phyloP scores from a whole-genome alignment of 2,888 invertebrate genomes.

The Xylota segnis region DNA sequence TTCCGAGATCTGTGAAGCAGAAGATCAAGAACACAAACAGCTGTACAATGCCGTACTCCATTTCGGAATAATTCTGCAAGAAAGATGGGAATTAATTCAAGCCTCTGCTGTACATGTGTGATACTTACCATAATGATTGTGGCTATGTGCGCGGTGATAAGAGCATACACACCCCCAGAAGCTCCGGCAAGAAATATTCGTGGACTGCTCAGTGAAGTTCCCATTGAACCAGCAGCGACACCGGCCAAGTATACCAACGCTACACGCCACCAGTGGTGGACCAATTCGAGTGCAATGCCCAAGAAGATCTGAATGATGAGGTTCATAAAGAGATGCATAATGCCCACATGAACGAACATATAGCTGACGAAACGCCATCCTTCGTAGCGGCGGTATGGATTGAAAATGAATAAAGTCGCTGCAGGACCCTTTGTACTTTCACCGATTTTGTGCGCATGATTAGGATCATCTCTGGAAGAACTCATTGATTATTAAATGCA shows the following conservation, averaged over 20 bases:
- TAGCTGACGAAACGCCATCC: slow-evolving; percentile 97
- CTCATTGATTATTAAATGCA: background rate
- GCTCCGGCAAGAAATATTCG: slow-evolving; percentile 94
- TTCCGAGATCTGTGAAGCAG: slow-evolving; percentile 93
- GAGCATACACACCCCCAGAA: slow-evolving; percentile 97
- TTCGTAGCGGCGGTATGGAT: slow-evolving; percentile 93
- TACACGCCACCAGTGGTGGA: slow-evolving; percentile 97
- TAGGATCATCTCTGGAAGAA: slow-evolving; percentile 82
- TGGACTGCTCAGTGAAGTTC: slow-evolving; percentile 92
- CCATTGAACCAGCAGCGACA: slow-evolving; percentile 93
- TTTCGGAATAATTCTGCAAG: slow-evolving; percentile 96
- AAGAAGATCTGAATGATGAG: slow-evolving; percentile 95
- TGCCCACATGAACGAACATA: slow-evolving; percentile 97
- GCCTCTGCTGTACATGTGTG: background rate
- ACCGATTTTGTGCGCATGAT: slow-evolving; percentile 82
- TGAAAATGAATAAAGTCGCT: slow-evolving; percentile 93
- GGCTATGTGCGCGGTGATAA: slow-evolving; percentile 96
- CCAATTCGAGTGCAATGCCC: slow-evolving; percentile 97
- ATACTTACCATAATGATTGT: slow-evolving; percentile 90
- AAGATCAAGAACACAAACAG: slow-evolving; percentile 92
- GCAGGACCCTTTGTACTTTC: slow-evolving; percentile 89
- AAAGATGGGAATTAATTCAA: slow-evolving; percentile 78
- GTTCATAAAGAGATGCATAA: slow-evolving; percentile 95
- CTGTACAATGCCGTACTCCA: slow-evolving; percentile 96
- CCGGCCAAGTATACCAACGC: slow-evolving; percentile 93